These are phyloP conservation scores for Cariama cristata DNA, from an alignment of 2,113 vertebrate genomes.

Conservation along the genomic window DNA sequence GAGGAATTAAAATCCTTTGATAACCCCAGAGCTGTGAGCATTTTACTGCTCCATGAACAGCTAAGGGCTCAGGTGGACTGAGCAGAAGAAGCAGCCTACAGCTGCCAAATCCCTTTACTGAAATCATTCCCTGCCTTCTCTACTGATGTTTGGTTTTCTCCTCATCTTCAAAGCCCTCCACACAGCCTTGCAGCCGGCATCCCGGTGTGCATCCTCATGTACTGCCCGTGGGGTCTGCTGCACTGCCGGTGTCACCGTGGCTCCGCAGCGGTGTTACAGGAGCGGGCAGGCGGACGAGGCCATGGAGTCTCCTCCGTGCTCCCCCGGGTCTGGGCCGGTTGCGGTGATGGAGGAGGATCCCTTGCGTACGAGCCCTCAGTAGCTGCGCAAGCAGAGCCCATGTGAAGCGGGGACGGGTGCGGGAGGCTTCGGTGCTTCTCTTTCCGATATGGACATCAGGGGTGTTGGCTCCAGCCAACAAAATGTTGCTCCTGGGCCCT, in stretches of 20 bases:
- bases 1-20: not conserved
- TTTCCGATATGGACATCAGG: not conserved
- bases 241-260: accelerated
- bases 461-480: not conserved
- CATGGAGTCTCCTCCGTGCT: not conserved
- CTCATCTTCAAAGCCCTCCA: not conserved
- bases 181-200: not conserved
- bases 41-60: not conserved
- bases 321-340: not conserved
- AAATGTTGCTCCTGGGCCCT: not conserved
- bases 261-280: accelerated
- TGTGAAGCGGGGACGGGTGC: accelerated
- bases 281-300: not conserved
- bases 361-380: not conserved
- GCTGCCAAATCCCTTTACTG: not conserved
- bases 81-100: not conserved
- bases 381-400: not conserved
- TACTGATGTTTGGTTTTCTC: not conserved
- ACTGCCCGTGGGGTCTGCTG: not conserved
- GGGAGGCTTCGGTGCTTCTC: not conserved
- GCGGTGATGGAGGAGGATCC: not conserved
- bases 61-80: not conserved
- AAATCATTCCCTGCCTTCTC: not conserved
- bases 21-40: not conserved
- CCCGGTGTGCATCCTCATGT: accelerated